Conservation (phyloP, 2,888 invertebrate species). For the Lampropteryx suffumata region DNA sequence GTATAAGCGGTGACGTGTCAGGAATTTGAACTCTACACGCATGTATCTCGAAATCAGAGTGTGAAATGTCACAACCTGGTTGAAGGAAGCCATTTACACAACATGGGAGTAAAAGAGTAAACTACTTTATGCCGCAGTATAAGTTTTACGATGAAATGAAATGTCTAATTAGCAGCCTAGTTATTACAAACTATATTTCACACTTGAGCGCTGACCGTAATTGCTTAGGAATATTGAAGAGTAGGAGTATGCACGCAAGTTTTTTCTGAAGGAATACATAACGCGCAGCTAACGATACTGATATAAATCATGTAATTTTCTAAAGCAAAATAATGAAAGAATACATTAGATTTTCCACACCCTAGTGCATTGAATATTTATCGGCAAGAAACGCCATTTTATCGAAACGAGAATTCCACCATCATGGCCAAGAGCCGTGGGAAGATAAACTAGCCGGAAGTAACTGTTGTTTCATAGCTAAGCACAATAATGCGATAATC, state of each 20-base stretch:
- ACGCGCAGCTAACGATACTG: slow-evolving; percentile 23
- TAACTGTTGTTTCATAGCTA: slow-evolving; percentile 10
- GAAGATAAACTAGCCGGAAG: slow-evolving; percentile 15
- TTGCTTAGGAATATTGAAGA: slow-evolving; percentile 35
- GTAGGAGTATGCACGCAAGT: slow-evolving; percentile 23
- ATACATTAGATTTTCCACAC: slow-evolving; percentile 10
- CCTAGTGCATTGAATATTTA: slow-evolving; percentile 13
- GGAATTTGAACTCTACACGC: slow-evolving; percentile 19
- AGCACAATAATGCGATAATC: slow-evolving; percentile 3
- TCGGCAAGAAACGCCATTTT: neutral
- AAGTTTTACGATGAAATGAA: slow-evolving; percentile 45
- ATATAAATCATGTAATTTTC: slow-evolving; percentile 22
- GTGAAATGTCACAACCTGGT: slow-evolving; percentile 25
- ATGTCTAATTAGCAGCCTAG: slow-evolving; percentile 45
- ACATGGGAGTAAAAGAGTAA: slow-evolving; percentile 35
- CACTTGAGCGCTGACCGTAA: slow-evolving; percentile 43
- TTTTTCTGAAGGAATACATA: slow-evolving; percentile 17
- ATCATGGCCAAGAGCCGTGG: slow-evolving; percentile 13
- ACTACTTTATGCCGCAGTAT: slow-evolving; percentile 35
- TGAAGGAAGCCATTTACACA: slow-evolving; percentile 42
- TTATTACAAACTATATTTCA: slow-evolving; percentile 49
- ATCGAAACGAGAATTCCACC: slow-evolving; percentile 2
- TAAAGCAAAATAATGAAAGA: slow-evolving; percentile 8
- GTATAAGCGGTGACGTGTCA: slow-evolving; percentile 22
- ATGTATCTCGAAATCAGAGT: slow-evolving; percentile 2